Conservation (phyloP, 2,113 vertebrate genomes). For the Chamaetylas fuelleborni region DNA sequence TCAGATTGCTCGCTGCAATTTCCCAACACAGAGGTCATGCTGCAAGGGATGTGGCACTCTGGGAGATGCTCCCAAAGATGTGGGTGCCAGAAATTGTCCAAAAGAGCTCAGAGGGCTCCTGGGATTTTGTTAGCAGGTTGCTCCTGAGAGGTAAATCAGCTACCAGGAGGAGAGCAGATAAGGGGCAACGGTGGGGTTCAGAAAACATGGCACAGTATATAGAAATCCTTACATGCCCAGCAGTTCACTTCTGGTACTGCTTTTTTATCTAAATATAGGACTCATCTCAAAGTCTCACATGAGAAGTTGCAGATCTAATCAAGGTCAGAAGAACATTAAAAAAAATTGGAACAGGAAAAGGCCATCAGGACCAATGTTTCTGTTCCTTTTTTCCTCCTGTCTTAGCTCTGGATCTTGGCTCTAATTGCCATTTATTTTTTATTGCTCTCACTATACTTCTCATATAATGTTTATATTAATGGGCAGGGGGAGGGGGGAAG, state of each 20-base stretch:
- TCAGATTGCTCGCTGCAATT: not conserved
- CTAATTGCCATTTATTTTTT: slow-evolving; percentile 60
- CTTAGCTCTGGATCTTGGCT: slow-evolving; percentile 53
- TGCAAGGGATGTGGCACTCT: not conserved
- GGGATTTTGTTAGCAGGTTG: not conserved
- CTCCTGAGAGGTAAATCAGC: not conserved
- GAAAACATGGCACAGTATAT: not conserved
- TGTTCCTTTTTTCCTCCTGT: slow-evolving; percentile 63
- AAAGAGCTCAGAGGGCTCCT: not conserved
- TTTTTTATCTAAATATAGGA: slow-evolving; percentile 47
- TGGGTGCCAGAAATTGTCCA: not conserved
- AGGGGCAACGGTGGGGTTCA: not conserved
- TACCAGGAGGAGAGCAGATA: not conserved
- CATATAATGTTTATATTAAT: slow-evolving; percentile 71
- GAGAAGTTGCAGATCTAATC: slow-evolving; percentile 63
- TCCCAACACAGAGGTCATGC: not conserved
- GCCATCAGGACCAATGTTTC: slow-evolving; percentile 67
- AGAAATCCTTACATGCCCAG: not conserved
- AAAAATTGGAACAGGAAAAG: slow-evolving; percentile 69
- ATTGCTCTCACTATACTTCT: slow-evolving; percentile 61
- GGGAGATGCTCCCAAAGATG: not conserved
- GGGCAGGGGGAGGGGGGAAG: not conserved
- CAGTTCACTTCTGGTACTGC: not conserved
- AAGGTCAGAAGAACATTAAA: slow-evolving; percentile 68
- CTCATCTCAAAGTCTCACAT: slow-evolving; percentile 38